phyloP scores from a whole-genome alignment of 2,113 vertebrate species.

The Bos indicus region DNA sequence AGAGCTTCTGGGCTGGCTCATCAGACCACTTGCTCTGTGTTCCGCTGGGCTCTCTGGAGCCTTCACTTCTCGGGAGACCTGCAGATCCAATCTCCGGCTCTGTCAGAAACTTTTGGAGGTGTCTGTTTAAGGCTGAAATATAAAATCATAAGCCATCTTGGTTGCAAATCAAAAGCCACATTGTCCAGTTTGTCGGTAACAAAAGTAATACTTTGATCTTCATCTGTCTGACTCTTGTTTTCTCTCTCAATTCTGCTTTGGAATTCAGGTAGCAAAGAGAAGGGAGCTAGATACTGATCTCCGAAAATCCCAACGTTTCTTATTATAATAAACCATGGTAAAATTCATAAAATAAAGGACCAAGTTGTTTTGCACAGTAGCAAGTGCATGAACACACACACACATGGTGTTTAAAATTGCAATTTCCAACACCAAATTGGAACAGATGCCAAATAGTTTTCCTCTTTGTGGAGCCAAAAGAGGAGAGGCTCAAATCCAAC shows the following conservation, averaged over 20 bases:
- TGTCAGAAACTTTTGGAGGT: not conserved
- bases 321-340: not conserved
- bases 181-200: not conserved
- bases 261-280: not conserved
- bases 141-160: not conserved
- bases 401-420: not conserved
- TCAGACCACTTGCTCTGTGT: too few species aligned
- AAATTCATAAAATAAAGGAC: not conserved
- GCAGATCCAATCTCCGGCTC: not conserved
- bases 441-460: slow-evolving; percentile 16
- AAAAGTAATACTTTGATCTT: not conserved
- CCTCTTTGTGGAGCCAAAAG: not conserved
- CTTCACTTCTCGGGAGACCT: not conserved
- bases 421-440: not conserved
- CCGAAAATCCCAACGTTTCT: not conserved
- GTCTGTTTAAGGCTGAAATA: not conserved
- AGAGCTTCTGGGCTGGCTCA: not conserved
- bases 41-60: not conserved
- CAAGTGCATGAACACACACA: not conserved
- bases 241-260: not conserved
- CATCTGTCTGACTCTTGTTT: not conserved
- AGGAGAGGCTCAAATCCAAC: not conserved
- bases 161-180: not conserved
- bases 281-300: not conserved
- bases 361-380: slow-evolving; percentile 29